These are phyloP conservation scores for Automeris io DNA, from an alignment of 2,888 invertebrate genomes.

Conservation along the genomic window DNA sequence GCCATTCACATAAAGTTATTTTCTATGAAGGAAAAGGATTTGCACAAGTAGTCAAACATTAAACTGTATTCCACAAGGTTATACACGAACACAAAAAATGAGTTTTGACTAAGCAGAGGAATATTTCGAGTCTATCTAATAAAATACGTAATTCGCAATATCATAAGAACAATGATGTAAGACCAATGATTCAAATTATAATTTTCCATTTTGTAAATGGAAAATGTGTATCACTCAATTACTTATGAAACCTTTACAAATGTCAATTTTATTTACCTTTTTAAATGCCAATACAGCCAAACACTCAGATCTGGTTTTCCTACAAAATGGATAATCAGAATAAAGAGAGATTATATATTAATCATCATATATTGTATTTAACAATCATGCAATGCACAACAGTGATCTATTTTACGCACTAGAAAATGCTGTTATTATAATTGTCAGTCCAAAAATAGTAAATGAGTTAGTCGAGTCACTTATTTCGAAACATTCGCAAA, in stretches of 20 bases:
- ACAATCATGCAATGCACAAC: slow-evolving; percentile 49
- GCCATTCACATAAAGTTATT: too few species aligned
- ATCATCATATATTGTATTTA: slow-evolving; percentile 5
- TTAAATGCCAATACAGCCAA: not conserved
- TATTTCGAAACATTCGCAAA: slow-evolving; percentile 50
- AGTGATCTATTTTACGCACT: slow-evolving; percentile 19
- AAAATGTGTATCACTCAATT: not conserved
- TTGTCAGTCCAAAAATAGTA: slow-evolving; percentile 9
- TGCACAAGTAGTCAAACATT: too few species aligned
- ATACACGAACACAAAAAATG: too few species aligned
- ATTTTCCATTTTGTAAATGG: not conserved
- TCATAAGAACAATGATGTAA: too few species aligned
- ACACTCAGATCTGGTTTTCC: not conserved
- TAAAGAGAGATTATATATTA: not conserved
- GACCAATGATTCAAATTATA: too few species aligned
- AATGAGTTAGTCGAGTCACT: slow-evolving; percentile 38
- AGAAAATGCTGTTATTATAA: slow-evolving; percentile 13
- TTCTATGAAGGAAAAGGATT: too few species aligned
- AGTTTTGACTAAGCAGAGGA: too few species aligned
- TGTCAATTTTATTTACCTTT: not conserved
- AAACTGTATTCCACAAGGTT: too few species aligned
- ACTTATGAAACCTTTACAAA: not conserved
- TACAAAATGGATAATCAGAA: not conserved
- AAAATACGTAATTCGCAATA: too few species aligned
- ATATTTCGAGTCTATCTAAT: too few species aligned